A percentile compares a stretch with the other conserved stretches of the same genome.
phyloP scores from a whole-genome alignment of 2,113 vertebrate genomes.

The Heloderma charlesbogerti region DNA sequence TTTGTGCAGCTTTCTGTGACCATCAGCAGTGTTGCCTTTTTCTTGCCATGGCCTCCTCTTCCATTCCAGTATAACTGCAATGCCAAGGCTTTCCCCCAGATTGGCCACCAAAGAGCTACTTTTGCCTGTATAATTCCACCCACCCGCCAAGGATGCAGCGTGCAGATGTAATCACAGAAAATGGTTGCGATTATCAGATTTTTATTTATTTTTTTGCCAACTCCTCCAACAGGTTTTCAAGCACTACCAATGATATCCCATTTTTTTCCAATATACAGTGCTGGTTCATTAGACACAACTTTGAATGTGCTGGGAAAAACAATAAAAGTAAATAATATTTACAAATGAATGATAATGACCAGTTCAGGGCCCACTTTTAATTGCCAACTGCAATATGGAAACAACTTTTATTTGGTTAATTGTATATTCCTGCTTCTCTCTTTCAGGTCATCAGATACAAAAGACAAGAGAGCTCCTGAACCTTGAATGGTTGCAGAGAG shows the following conservation, averaged over 20 bases:
- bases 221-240: neutral
- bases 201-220: neutral
- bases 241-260: neutral
- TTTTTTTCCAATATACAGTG: neutral
- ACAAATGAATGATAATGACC: too few species aligned
- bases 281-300: neutral
- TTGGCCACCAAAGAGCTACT: too few species aligned
- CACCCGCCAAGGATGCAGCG: too few species aligned
- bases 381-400: neutral
- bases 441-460: neutral
- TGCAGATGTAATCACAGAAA: too few species aligned
- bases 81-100: too few species aligned
- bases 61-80: too few species aligned
- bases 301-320: neutral
- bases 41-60: too few species aligned
- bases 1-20: too few species aligned
- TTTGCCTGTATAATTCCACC: too few species aligned
- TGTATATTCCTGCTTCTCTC: neutral
- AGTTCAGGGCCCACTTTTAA: neutral
- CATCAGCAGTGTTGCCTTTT: too few species aligned
- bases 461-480: neutral
- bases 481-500: neutral
- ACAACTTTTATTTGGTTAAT: too few species aligned
- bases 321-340: neutral
- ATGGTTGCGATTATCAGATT: neutral